Conservation (phyloP, 1,140 invertebrate species). For the Drosophila lacertosa region DNA sequence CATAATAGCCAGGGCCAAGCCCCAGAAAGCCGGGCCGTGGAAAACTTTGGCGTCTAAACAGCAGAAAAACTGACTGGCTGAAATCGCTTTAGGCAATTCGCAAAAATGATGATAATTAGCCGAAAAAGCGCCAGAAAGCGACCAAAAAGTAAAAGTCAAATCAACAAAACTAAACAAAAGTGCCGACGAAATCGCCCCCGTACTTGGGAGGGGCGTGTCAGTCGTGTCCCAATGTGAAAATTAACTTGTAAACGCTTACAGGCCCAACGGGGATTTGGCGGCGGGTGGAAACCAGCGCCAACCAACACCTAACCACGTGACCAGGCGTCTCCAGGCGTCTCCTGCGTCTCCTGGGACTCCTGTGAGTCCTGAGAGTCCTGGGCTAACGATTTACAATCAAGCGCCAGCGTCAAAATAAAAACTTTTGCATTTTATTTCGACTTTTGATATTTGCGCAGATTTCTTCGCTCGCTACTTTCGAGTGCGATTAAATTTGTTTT, state of each 20-base stretch:
- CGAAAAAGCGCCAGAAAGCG: conserved; percentile 45
- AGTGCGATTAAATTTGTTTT: conserved; percentile 81
- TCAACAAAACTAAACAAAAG: conserved; percentile 82
- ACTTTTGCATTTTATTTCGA: conserved; percentile 81
- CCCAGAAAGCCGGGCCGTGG: too few relatives aligned
- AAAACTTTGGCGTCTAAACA: conserved; percentile 56
- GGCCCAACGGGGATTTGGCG: background rate
- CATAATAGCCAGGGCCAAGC: conserved; percentile 59
- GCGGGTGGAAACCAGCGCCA: conserved; percentile 4
- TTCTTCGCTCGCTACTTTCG: conserved; percentile 59
- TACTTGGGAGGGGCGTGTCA: conserved; percentile 32
- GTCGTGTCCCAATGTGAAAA: conserved; percentile 80
- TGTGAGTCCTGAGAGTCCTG: too few relatives aligned
- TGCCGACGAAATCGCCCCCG: conserved; percentile 64
- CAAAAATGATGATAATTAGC: conserved; percentile 82
- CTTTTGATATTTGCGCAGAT: conserved; percentile 70
- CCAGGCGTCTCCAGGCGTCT: conserved; percentile 1
- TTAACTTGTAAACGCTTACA: conserved; percentile 71
- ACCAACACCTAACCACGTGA: conserved; percentile 40
- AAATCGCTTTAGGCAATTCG: conserved; percentile 72
- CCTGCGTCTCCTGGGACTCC: conserved; percentile 37
- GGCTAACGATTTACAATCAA: conserved; percentile 78
- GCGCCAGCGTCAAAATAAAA: conserved; percentile 77
- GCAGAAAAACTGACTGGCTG: conserved; percentile 43
- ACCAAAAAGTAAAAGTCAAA: conserved; percentile 75